These are phyloP conservation scores for Bombyx huttoni DNA, from an alignment of 2,888 invertebrate genomes.

Conservation along the genomic window DNA sequence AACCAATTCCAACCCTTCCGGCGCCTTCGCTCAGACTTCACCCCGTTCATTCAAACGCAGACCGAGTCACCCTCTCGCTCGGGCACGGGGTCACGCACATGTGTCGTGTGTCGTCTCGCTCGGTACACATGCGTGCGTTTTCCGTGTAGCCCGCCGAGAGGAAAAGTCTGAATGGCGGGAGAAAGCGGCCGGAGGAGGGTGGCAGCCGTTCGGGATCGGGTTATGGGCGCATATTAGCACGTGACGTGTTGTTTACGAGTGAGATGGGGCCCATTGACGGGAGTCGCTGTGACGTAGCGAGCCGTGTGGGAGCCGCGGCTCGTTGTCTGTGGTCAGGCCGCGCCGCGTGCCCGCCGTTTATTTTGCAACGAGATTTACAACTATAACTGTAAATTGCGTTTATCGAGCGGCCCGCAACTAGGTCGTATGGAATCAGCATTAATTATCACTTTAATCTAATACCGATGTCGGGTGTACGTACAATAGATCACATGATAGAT, in stretches of 20 bases:
- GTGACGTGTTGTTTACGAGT: conserved; percentile 41
- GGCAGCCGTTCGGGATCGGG: conserved; percentile 22
- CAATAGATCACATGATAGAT: conserved; percentile 72
- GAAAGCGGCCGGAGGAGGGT: conserved; percentile 13
- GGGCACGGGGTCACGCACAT: conserved; percentile 43
- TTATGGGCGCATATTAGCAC: conserved; percentile 31
- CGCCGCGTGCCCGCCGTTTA: conserved; percentile 55
- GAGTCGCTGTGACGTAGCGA: conserved; percentile 22
- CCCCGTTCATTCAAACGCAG: conserved; percentile 59
- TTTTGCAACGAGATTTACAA: conserved; percentile 70
- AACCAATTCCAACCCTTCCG: conserved; percentile 58
- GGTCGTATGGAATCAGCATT: conserved; percentile 73
- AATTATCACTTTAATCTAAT: conserved; percentile 70
- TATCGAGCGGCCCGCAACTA: conserved; percentile 65
- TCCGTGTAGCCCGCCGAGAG: conserved; percentile 25
- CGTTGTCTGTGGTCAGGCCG: conserved; percentile 65
- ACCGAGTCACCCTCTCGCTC: conserved; percentile 44
- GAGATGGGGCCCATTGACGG: conserved; percentile 38
- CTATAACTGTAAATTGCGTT: conserved; percentile 71
- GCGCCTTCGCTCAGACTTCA: conserved; percentile 45
- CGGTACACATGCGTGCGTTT: conserved; percentile 44
- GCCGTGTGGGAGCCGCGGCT: conserved; percentile 51
- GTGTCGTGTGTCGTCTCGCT: conserved; percentile 41
- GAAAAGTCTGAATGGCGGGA: conserved; percentile 13
- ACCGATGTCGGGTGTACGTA: conserved; percentile 61